Base-by-base conservation (phyloP, 2,113 vertebrate genomes). In the Sylvicapra grimmia region DNA sequence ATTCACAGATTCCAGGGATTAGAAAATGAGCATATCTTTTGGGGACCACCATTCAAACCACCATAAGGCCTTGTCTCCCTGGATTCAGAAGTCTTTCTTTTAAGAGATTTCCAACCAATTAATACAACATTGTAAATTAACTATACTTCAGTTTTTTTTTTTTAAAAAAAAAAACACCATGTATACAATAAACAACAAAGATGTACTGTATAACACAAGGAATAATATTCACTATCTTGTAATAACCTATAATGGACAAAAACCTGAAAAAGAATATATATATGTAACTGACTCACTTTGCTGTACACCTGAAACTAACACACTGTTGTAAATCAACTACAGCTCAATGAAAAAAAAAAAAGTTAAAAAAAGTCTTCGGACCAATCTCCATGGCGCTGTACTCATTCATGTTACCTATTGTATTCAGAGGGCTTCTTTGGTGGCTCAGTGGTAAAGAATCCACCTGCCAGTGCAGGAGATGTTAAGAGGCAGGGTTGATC, bases 1-100 rank as follows among this genome's bases (percentile, higher is more conserved):
- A 96, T 80, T 93, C 75, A 93, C 58, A 97, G 65, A 36, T 88
- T 72, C 18, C 86, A 75, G 54, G 68, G 4, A 44, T 86, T 82
- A 95, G 33, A 8, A 36, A 27, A 8, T 63, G 40, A 49, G 63
- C 31, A 58, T 19, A 49, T 72, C 51, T 80, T 86, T 80, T n/a
- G 36, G 75, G 75, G 15, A 15, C 77, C 11, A 16, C 68, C n/a
- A 65, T 61, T 96, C 49, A 93, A 89, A 21, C 19, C 21, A 80
- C 54, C 53, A 29, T 14, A 84, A 83, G 40, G 31, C 13, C 58
- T 96, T 36, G 51, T 59, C 51, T 92, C 21, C 36, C 47, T 90
- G 8, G 58, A 90, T 47, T 95, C 79, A 90, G 21, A 86, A 83
- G 14, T 95, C 54, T 68, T 31, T 79, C 25, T 79, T 79, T 79